Conservation (phyloP, 1,140 invertebrate genomes). For the Drusus annulatus region DNA sequence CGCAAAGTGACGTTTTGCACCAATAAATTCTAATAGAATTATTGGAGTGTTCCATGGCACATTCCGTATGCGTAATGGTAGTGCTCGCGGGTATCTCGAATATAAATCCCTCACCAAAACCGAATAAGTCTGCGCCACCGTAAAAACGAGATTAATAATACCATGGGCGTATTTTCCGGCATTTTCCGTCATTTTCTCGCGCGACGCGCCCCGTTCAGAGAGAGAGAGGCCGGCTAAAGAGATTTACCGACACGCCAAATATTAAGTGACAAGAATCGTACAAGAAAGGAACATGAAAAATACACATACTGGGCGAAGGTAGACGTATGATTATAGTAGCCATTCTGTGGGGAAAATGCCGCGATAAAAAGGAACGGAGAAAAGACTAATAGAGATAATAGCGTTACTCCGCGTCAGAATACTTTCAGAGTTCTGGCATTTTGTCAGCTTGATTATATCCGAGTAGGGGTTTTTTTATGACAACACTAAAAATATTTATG, state of each 20-base stretch:
- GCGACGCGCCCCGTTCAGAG: neutral
- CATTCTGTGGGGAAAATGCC: neutral
- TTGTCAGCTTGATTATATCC: too few relatives aligned
- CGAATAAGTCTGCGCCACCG: neutral
- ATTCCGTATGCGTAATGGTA: too few relatives aligned
- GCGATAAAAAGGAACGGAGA: neutral
- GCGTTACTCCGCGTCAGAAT: too few relatives aligned
- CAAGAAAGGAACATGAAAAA: constrained; percentile 35
- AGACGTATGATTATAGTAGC: neutral
- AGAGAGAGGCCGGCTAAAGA: neutral
- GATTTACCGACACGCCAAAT: constrained; percentile 39
- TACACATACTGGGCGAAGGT: constrained; percentile 16
- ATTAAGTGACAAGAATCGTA: constrained; percentile 42
- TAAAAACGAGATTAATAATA: neutral
- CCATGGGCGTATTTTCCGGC: neutral
- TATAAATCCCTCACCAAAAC: neutral
- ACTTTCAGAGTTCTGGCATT: too few relatives aligned
- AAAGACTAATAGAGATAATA: neutral
- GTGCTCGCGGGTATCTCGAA: neutral
- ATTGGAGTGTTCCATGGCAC: too few relatives aligned
- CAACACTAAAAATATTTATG: too few relatives aligned
- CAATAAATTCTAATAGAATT: too few relatives aligned
- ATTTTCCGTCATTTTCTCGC: neutral
- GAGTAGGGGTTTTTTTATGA: too few relatives aligned
- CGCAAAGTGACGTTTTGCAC: too few relatives aligned